phyloP scores from a whole-genome alignment of 1,140 invertebrate genomes.

The Agrilus planipennis region DNA sequence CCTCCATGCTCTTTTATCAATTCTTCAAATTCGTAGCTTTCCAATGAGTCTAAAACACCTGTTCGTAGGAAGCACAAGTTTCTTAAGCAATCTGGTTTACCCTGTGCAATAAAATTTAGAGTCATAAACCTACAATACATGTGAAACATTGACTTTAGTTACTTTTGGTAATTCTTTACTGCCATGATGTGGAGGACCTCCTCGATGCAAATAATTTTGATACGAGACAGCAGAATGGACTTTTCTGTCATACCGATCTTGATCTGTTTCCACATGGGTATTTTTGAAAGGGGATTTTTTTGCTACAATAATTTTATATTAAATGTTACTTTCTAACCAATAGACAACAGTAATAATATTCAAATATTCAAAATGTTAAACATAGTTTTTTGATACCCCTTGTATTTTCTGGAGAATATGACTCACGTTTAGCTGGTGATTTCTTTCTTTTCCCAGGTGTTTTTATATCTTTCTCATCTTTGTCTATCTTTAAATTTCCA shows the following conservation, averaged over 20 bases:
- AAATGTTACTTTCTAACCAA: constrained; percentile 18
- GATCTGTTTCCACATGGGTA: constrained; percentile 37
- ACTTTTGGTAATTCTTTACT: constrained; percentile 72
- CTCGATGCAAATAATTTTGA: constrained; percentile 59
- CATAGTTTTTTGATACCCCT: no score
- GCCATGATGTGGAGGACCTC: constrained; percentile 65
- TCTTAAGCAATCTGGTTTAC: constrained; percentile 58
- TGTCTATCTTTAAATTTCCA: no score
- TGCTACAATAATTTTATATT: constrained; percentile 24
- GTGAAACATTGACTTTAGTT: constrained; percentile 15
- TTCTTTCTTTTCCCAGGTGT: no score
- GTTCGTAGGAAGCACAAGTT: constrained; percentile 74
- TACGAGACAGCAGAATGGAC: constrained; percentile 50
- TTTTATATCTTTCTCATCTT: no score
- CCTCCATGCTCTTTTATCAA: constrained; percentile 74
- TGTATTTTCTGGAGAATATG: no score
- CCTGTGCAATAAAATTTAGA: constrained; percentile 31
- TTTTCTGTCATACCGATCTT: constrained; percentile 51
- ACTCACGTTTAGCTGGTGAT: no score
- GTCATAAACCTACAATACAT: background rate
- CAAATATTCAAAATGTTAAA: background rate
- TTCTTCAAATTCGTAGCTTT: constrained; percentile 63
- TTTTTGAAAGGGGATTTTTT: constrained; percentile 20
- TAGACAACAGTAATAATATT: constrained; percentile 9
- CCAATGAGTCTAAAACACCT: constrained; percentile 80